These are phyloP conservation scores for Orius laevigatus DNA, from an alignment of 1,140 invertebrate species.

Conservation along the genomic window DNA sequence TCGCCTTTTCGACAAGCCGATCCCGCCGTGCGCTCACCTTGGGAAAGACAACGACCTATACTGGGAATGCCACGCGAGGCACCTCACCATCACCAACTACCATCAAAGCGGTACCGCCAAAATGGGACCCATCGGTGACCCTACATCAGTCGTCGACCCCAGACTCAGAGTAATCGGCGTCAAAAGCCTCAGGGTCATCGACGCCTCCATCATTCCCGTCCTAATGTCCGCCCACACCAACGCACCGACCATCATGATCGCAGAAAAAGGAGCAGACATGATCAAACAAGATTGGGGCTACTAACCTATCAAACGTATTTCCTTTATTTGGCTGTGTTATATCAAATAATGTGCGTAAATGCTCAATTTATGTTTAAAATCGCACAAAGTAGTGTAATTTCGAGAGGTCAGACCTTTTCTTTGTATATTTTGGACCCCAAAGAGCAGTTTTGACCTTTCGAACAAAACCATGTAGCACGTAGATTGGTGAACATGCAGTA, in stretches of 20 bases:
- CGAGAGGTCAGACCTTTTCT: no score
- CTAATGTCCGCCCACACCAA: slow-evolving; percentile 44
- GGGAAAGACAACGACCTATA: slow-evolving; percentile 46
- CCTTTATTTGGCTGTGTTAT: not conserved
- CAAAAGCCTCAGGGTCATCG: slow-evolving; percentile 40
- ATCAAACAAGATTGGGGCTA: slow-evolving; percentile 31
- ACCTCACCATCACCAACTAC: slow-evolving; percentile 29
- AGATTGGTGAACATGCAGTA: no score
- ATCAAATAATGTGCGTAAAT: no score
- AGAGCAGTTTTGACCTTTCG: no score
- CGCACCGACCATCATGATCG: slow-evolving; percentile 50
- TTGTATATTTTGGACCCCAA: no score
- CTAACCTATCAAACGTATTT: not conserved
- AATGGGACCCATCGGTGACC: slow-evolving; percentile 40
- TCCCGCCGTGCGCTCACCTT: slow-evolving; percentile 38
- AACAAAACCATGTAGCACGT: no score
- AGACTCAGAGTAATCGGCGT: slow-evolving; percentile 41
- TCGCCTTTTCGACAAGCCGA: slow-evolving; percentile 38
- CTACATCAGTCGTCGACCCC: slow-evolving; percentile 40
- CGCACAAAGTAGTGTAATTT: no score
- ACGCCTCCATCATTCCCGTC: slow-evolving; percentile 45
- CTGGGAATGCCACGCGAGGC: slow-evolving; percentile 46
- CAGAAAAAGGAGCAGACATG: slow-evolving; percentile 46
- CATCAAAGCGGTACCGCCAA: slow-evolving; percentile 43
- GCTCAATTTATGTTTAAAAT: no score